phyloP scores from a whole-genome alignment of 1,140 invertebrate genomes.

The Penaeus japonicus region DNA sequence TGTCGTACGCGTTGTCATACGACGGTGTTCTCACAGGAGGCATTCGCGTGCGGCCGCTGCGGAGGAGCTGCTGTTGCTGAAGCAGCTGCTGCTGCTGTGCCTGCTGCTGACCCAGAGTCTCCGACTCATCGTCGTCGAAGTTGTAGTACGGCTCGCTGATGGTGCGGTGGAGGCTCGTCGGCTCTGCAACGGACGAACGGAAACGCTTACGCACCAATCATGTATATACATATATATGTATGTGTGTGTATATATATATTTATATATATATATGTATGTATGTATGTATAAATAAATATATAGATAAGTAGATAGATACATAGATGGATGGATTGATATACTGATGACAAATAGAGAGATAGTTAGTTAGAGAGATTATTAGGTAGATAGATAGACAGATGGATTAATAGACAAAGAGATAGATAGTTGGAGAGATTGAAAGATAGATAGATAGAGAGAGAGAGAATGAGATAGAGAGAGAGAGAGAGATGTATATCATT shows the following conservation, averaged over 20 bases:
- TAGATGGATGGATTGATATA: neutral
- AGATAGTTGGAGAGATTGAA: conserved; percentile 10
- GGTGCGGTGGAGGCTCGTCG: conserved; percentile 53
- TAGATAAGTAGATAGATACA: too few species aligned
- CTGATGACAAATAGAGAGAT: neutral
- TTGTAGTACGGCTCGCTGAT: conserved; percentile 57
- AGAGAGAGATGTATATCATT: too few species aligned
- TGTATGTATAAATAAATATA: neutral
- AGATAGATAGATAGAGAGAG: conserved; percentile 2
- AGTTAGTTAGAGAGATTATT: neutral
- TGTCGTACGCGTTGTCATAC: conserved; percentile 37
- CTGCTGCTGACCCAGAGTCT: conserved; percentile 20
- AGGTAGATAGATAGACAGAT: neutral
- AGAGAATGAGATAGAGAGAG: conserved; percentile 15
- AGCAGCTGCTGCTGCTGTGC: conserved; percentile 39
- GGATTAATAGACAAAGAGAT: neutral
- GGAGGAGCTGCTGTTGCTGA: conserved; percentile 34
- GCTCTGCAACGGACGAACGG: conserved; percentile 18
- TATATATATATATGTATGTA: neutral
- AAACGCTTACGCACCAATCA: neutral
- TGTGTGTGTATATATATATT: neutral
- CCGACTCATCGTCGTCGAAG: conserved; percentile 43
- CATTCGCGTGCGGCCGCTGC: conserved; percentile 57
- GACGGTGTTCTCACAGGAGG: conserved; percentile 56
- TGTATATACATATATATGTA: neutral